Evolutionary conservation across 2,113 vertebrate species (phyloP).

Genomic region (Cyrtonyx montezumae): DNA sequence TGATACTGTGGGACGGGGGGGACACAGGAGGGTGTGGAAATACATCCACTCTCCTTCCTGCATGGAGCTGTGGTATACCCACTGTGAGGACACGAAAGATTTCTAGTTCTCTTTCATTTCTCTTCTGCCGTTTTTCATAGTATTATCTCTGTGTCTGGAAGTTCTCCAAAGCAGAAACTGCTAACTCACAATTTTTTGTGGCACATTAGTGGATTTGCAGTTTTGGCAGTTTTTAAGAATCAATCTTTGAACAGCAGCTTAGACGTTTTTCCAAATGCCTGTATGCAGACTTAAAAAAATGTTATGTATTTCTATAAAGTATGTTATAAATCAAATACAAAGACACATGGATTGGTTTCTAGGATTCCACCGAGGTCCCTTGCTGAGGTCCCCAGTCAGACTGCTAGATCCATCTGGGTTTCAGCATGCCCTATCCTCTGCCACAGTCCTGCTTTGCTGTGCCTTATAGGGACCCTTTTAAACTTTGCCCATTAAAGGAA

Average conservation of each 20-base stretch:
- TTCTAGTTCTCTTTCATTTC: neutral
- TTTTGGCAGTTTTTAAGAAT: constrained; percentile 17
- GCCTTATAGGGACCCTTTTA: neutral
- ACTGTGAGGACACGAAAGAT: neutral
- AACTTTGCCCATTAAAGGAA: neutral
- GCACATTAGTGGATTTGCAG: neutral
- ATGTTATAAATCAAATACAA: neutral
- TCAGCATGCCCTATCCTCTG: neutral
- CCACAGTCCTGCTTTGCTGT: neutral
- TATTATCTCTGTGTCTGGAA: neutral
- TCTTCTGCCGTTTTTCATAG: neutral
- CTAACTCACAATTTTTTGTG: constrained; percentile 15
- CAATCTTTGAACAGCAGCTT: neutral
- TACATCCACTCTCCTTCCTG: neutral
- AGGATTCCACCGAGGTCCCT: neutral
- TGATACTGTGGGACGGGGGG: rapidly evolving
- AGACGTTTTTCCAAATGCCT: neutral
- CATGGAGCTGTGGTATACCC: neutral
- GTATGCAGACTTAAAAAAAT: neutral
- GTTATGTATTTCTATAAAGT: neutral
- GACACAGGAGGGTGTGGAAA: neutral
- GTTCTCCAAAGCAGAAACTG: neutral
- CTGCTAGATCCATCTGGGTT: neutral
- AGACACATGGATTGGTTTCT: neutral
- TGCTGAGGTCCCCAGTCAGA: neutral